These are phyloP conservation scores for Cerastoderma edule DNA, from an alignment of 2,888 invertebrate genomes.

Conservation along the genomic window DNA sequence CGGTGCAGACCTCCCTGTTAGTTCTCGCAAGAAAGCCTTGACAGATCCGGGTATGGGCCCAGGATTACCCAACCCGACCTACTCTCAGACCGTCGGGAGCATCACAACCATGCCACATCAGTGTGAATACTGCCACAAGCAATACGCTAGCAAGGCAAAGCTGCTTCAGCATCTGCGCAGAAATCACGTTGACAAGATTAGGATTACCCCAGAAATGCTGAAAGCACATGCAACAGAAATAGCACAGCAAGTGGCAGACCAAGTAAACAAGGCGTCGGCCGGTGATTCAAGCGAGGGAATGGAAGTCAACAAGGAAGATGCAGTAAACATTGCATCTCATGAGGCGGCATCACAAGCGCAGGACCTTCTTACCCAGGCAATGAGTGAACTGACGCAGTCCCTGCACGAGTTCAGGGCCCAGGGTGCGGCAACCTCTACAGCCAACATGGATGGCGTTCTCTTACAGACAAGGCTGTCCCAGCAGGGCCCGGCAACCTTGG, in stretches of 20 bases:
- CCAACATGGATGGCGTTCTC: not conserved
- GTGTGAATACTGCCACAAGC: slow-evolving; percentile 93
- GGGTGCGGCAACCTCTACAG: not conserved
- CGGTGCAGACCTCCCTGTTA: slow-evolving; percentile 88
- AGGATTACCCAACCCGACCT: slow-evolving; percentile 87
- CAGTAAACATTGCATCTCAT: slow-evolving; percentile 17
- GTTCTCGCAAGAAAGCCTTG: slow-evolving; percentile 72
- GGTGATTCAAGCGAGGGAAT: slow-evolving; percentile 44
- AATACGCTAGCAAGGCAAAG: slow-evolving; percentile 91
- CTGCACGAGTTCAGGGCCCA: slow-evolving; percentile 53
- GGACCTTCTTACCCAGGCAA: slow-evolving; percentile 84
- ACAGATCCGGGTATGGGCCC: slow-evolving; percentile 82
- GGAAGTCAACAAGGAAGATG: slow-evolving; percentile 47
- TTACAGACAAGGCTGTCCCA: slow-evolving; percentile 24
- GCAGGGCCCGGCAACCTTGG: slow-evolving; percentile 64
- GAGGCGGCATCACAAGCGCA: slow-evolving; percentile 70
- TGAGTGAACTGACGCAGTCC: slow-evolving; percentile 83
- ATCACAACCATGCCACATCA: slow-evolving; percentile 89
- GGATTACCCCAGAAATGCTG: slow-evolving; percentile 49
- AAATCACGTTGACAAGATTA: slow-evolving; percentile 80
- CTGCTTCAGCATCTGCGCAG: slow-evolving; percentile 85
- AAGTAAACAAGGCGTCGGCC: slow-evolving; percentile 18
- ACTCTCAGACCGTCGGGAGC: slow-evolving; percentile 89
- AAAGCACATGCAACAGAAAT: slow-evolving; percentile 41
- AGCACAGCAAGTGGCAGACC: slow-evolving; percentile 29